Evolutionary conservation across 2,113 vertebrate species (phyloP).

Genomic region (Aptenodytes forsteri): DNA sequence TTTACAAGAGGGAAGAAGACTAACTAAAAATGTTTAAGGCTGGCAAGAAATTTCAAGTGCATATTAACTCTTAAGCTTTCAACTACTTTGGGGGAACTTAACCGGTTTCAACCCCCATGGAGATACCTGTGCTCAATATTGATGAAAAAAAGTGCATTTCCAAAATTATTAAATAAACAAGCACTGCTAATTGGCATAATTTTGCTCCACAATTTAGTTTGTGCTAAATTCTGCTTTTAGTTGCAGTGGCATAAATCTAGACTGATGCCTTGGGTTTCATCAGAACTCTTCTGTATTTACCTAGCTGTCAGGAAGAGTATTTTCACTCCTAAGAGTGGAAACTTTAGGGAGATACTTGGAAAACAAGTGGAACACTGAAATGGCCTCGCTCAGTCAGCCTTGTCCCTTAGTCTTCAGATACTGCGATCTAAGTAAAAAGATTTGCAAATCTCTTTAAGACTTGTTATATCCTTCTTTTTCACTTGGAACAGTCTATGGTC

Average conservation of each 20-base stretch:
- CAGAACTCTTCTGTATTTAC: not conserved
- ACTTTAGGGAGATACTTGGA: not conserved
- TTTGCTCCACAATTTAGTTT: not conserved
- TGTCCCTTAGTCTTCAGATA: not conserved
- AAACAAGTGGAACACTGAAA: not conserved
- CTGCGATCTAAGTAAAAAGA: not conserved
- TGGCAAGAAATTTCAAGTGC: not conserved
- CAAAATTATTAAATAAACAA: not conserved
- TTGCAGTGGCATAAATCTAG: not conserved
- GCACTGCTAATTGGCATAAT: not conserved
- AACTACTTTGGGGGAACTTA: not conserved
- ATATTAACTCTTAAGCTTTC: not conserved
- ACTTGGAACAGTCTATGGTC: not conserved
- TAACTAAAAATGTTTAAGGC: not conserved
- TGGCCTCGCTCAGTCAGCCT: not conserved
- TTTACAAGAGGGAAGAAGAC: not conserved
- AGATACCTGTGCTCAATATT: not conserved
- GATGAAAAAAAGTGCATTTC: not conserved
- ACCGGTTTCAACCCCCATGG: accelerated
- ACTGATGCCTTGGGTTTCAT: not conserved
- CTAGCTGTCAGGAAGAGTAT: not conserved
- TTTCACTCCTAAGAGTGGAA: not conserved
- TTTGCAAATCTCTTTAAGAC: not conserved
- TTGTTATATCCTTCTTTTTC: not conserved
- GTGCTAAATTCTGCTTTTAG: not conserved